These are phyloP conservation scores for Hipparchia semele DNA, from an alignment of 2,888 invertebrate genomes.

Conservation along the genomic window DNA sequence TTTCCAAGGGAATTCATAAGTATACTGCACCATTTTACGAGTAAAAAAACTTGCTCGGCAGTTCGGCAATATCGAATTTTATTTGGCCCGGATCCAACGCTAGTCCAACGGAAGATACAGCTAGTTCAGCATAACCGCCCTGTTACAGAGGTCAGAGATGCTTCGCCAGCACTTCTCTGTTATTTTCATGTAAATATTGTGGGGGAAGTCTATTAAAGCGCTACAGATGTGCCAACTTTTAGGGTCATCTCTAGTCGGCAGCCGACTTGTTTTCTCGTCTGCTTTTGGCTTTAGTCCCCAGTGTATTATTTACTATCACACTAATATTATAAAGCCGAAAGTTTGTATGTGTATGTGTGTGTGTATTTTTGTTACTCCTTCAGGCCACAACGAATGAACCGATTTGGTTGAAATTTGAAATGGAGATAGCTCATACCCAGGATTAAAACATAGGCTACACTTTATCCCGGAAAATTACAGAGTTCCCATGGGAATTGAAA, in stretches of 20 bases:
- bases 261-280: background rate
- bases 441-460: too few relatives aligned
- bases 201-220: background rate
- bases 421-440: too few relatives aligned
- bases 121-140: constrained; percentile 12
- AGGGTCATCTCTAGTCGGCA: background rate
- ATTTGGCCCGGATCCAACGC: constrained; percentile 33
- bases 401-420: too few relatives aligned
- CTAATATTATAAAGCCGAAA: too few relatives aligned
- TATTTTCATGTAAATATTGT: constrained; percentile 10
- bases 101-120: constrained; percentile 23
- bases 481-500: too few relatives aligned
- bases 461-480: too few relatives aligned
- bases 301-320: background rate
- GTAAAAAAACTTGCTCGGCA: constrained; percentile 19
- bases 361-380: too few relatives aligned
- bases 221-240: constrained; percentile 1
- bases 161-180: constrained; percentile 1
- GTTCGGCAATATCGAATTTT: constrained; percentile 29
- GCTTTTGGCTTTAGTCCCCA: background rate
- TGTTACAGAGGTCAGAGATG: constrained; percentile 6
- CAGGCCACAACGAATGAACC: too few relatives aligned
- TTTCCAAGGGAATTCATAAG: background rate
- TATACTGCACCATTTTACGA: constrained; percentile 1
- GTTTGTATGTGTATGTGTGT: too few relatives aligned